Base-by-base conservation (phyloP, 1,140 invertebrate genomes). In the Pogonus chalceus region DNA sequence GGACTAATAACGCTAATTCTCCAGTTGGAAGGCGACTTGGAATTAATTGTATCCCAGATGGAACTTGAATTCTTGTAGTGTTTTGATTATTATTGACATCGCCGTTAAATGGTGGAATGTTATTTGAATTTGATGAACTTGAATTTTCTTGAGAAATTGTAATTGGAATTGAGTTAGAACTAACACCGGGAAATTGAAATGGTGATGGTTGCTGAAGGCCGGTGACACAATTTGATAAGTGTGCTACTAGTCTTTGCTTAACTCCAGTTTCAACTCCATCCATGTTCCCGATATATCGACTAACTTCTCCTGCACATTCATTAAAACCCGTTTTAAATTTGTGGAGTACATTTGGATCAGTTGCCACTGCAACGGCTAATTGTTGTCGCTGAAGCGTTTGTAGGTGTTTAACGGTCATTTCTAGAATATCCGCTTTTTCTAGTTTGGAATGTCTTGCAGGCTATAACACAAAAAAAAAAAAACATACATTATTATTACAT, bases 351-450 rank as follows among this genome's bases (percentile, higher is more conserved):
- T 79, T 81, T 0, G 90, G 87, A 65, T 90, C 88, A 1, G 81
- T 78, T 0, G 87, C 83, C 43, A 86, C 82, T 1, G 84, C 81
- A 53, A 84, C 71, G 39, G 83, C 82, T 22, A 81, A 72, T 65
- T 85, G 81, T 69, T 89, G 85, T 16, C 85, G 77, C 60, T 91
- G 85, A 4, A 92, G 73, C 2, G 81, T 82, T 68, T 92, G 88
- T 55, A 96, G 72, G 70, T 96, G 90, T 68, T 93, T 92, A 14
- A 97, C 92, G 0, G 94, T 94, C 86, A 96, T 90, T 71, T 98
- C 94, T 48, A 97, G 73, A 53, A 97, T 97, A 66, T 97, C 94
- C 0, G 95, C 94, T 71, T 98, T 98, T 69, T 97, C 95, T 26
- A 97, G 71, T 69, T 97, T 97, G 2, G 91, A 91, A 70, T 94